phyloP scores from a whole-genome alignment of 1,140 invertebrate species.

The Varroa destructor region DNA sequence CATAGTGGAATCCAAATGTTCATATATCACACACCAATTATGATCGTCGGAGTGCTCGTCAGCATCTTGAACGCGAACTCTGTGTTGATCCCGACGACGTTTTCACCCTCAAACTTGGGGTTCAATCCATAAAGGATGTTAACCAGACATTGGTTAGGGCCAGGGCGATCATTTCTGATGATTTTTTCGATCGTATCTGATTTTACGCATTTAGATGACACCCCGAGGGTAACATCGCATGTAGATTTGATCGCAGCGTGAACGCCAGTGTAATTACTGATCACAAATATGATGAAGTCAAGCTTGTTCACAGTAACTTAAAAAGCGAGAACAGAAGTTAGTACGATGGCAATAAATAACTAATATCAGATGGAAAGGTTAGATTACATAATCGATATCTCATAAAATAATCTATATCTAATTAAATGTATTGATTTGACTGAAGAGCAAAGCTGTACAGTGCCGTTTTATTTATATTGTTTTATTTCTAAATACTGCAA shows the following conservation, averaged over 20 bases:
- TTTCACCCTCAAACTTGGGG: conserved; percentile 16
- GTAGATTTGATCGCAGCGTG: conserved; percentile 18
- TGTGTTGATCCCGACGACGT: background rate
- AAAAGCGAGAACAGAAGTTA: background rate
- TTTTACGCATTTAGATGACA: conserved; percentile 18
- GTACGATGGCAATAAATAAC: too few relatives aligned
- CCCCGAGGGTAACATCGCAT: conserved; percentile 8
- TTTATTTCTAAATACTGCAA: too few relatives aligned
- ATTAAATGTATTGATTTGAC: too few relatives aligned
- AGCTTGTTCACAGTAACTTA: background rate
- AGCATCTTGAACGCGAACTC: conserved; percentile 1
- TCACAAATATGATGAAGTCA: conserved; percentile 1
- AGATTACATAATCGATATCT: too few relatives aligned
- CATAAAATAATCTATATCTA: too few relatives aligned
- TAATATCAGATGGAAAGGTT: too few relatives aligned
- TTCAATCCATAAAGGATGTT: conserved; percentile 23
- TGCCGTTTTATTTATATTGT: too few relatives aligned
- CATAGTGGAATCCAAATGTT: background rate
- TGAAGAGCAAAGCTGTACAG: too few relatives aligned
- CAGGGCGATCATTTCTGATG: background rate
- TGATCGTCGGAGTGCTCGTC: background rate
- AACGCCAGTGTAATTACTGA: background rate
- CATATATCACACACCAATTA: conserved; percentile 11
- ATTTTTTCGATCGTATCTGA: background rate
- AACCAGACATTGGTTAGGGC: conserved; percentile 1